These are phyloP conservation scores for Botia almorhae DNA, from an alignment of 2,797 vertebrate genomes.

Conservation along the genomic window DNA sequence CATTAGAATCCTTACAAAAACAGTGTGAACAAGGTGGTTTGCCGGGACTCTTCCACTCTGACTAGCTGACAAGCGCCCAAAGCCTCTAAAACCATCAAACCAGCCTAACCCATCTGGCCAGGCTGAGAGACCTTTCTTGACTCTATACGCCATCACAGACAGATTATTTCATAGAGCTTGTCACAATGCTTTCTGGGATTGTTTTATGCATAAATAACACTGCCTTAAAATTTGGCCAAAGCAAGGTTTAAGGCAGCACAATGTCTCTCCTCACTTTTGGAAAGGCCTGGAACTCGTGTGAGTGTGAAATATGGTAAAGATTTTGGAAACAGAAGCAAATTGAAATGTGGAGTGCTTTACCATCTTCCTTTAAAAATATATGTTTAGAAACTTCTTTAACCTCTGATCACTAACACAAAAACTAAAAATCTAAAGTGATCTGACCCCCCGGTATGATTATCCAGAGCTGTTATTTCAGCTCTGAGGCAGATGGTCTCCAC, in stretches of 20 bases:
- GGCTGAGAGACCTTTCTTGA: neutral
- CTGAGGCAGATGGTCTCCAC: slow-evolving; percentile 44
- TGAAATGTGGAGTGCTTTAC: no score
- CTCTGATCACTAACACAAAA: neutral
- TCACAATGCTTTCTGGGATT: no score
- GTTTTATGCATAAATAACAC: neutral
- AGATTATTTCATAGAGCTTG: neutral
- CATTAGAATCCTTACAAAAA: no score
- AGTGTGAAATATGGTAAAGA: no score
- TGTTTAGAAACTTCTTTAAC: no score
- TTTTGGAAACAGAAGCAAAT: no score
- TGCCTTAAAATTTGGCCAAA: neutral
- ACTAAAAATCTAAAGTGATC: neutral
- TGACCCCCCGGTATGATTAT: slow-evolving; percentile 8
- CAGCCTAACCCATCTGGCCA: no score
- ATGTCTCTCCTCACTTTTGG: no score
- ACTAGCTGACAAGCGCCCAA: neutral
- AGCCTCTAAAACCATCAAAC: neutral
- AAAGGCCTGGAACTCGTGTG: no score
- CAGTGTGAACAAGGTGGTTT: neutral
- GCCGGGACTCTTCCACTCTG: neutral
- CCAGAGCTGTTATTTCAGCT: slow-evolving; percentile 8
- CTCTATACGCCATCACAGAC: neutral
- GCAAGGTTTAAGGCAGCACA: no score
- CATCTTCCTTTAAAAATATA: no score